Conservation (phyloP, 2,888 invertebrate species). For the Philopedon plagiatum region DNA sequence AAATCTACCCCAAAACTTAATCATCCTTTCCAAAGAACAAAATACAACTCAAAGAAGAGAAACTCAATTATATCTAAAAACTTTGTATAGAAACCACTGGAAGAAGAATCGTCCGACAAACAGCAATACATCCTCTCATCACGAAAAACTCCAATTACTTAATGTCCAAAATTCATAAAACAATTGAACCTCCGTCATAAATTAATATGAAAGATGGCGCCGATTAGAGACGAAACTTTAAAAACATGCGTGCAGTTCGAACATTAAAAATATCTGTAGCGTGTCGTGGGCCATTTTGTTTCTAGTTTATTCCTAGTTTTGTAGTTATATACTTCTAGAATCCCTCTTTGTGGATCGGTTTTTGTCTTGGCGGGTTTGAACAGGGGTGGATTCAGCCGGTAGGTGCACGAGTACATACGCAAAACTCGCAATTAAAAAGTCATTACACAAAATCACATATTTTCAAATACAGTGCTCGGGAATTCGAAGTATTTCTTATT, state of each 20-base stretch:
- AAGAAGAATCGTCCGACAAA: constrained; percentile 1
- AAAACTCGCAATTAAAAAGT: too few relatives aligned
- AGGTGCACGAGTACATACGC: too few relatives aligned
- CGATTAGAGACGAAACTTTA: constrained; percentile 59
- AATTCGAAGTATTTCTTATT: too few relatives aligned
- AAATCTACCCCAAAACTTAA: background rate
- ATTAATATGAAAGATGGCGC: constrained; percentile 60
- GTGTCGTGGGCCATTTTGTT: constrained; percentile 48
- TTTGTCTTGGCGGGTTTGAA: constrained; percentile 38
- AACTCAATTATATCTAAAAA: background rate
- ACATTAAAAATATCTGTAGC: constrained; percentile 48
- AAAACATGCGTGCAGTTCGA: constrained; percentile 66
- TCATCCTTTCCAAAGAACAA: background rate
- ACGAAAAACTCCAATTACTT: constrained; percentile 60
- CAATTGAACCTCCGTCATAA: constrained; percentile 57
- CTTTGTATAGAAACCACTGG: background rate
- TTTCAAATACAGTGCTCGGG: too few relatives aligned
- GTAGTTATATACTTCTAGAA: constrained; percentile 55
- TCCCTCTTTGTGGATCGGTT: constrained; percentile 43
- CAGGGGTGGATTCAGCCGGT: too few relatives aligned
- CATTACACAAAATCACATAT: too few relatives aligned
- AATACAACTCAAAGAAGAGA: background rate
- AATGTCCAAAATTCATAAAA: constrained; percentile 60
- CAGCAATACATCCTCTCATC: constrained; percentile 42
- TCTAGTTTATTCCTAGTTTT: constrained; percentile 55